These are phyloP conservation scores for Pao palembangensis DNA, from an alignment of 2,113 vertebrate species.

Conservation along the genomic window DNA sequence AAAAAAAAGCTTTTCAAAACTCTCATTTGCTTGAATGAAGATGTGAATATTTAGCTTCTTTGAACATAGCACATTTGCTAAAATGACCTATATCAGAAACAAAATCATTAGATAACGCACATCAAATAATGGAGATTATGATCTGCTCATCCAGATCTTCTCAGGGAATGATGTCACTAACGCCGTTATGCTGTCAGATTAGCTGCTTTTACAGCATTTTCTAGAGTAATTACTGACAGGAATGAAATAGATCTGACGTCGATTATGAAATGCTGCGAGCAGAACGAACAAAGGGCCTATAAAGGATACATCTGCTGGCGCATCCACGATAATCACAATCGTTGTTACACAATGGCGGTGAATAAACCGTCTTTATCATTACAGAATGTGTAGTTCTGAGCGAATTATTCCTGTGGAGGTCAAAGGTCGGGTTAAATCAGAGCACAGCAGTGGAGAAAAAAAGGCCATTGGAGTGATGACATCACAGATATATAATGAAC, in stretches of 20 bases:
- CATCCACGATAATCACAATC: constrained; percentile 18
- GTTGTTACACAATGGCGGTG: constrained; percentile 42
- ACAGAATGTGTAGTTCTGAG: constrained; percentile 33
- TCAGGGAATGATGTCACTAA: constrained; percentile 7
- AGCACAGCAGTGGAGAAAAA: too few species aligned
- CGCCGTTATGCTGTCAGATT: constrained; percentile 2
- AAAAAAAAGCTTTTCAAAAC: constrained; percentile 3
- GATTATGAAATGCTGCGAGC: constrained; percentile 31
- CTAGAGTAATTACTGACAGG: constrained; percentile 18
- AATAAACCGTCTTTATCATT: constrained; percentile 28
- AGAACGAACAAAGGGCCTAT: background rate
- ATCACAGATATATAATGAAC: constrained; percentile 21
- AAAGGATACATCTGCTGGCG: constrained; percentile 11
- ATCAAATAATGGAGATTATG: constrained; percentile 9
- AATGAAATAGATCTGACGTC: constrained; percentile 7
- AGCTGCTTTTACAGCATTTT: background rate
- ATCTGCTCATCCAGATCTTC: constrained; percentile 8
- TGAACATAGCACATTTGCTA: constrained; percentile 13
- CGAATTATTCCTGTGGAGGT: constrained; percentile 24
- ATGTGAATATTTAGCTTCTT: background rate
- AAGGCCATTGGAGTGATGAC: constrained; percentile 32
- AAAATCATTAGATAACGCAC: constrained; percentile 24
- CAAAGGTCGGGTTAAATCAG: constrained; percentile 18
- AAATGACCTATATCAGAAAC: background rate
- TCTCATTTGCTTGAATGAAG: constrained; percentile 6